phyloP scores from a whole-genome alignment of 2,888 invertebrate genomes.

The Fabriciana adippe region DNA sequence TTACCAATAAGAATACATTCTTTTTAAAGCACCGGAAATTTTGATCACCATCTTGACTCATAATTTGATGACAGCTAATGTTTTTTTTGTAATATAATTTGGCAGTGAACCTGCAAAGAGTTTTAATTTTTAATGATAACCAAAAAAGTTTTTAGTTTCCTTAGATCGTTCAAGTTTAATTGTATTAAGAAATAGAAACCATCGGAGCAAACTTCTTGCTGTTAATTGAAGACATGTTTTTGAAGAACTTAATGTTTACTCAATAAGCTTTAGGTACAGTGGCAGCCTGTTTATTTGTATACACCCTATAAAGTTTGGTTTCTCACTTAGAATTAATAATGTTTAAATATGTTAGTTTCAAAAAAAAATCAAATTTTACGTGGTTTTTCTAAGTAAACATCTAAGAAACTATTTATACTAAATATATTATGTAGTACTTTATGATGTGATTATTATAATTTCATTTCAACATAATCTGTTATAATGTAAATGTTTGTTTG shows the following conservation, averaged over 20 bases:
- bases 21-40: constrained; percentile 41
- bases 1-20: constrained; percentile 31
- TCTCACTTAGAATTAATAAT: too few species aligned
- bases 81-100: constrained; percentile 5
- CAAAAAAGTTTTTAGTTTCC: constrained; percentile 25
- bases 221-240: constrained; percentile 1
- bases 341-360: too few species aligned
- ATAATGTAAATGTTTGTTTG: too few species aligned
- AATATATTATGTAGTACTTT: too few species aligned
- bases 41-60: constrained; percentile 36
- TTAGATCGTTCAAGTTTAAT: constrained; percentile 7
- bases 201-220: not conserved
- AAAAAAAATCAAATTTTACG: too few species aligned
- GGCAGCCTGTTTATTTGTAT: too few species aligned
- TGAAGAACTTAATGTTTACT: not conserved
- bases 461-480: too few species aligned
- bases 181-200: not conserved
- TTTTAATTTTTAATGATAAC: constrained; percentile 9
- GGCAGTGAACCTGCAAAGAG: not conserved
- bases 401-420: too few species aligned
- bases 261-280: too few species aligned
- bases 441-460: too few species aligned
- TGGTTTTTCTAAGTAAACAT: too few species aligned
- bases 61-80: constrained; percentile 28
- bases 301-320: too few species aligned